These are phyloP conservation scores for Notechis scutatus DNA, from an alignment of 2,113 vertebrate species.

Conservation along the genomic window DNA sequence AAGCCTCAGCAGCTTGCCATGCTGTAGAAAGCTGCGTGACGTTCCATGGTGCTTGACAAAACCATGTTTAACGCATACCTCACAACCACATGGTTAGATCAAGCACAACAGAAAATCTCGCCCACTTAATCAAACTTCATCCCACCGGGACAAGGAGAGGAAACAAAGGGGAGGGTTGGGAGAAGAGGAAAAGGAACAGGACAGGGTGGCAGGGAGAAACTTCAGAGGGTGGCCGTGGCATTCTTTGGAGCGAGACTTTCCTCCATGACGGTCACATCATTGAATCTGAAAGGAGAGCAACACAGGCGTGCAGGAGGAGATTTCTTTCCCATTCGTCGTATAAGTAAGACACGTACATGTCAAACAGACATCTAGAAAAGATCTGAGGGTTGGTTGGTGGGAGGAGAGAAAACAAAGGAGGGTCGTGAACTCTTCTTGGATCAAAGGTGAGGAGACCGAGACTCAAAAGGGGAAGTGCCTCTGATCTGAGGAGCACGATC, in stretches of 20 bases:
- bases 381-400: slow-evolving; percentile 64
- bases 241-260: slow-evolving; percentile 68
- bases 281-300: slow-evolving; percentile 56
- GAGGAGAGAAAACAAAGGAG: slow-evolving; percentile 66
- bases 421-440: slow-evolving; percentile 65
- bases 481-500: slow-evolving; percentile 67
- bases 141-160: slow-evolving; percentile 84
- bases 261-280: slow-evolving; percentile 54
- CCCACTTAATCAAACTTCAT: slow-evolving; percentile 87
- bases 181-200: slow-evolving; percentile 65
- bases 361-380: slow-evolving; percentile 62
- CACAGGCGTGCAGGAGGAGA: slow-evolving; percentile 44
- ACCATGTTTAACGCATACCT: slow-evolving; percentile 99
- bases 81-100: slow-evolving; percentile 99
- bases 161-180: slow-evolving; percentile 63
- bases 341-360: slow-evolving; percentile 54
- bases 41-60: slow-evolving; percentile 99
- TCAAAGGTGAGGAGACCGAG: slow-evolving; percentile 62
- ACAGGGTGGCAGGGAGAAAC: slow-evolving; percentile 55
- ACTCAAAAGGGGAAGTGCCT: slow-evolving; percentile 64
- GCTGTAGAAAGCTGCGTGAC: slow-evolving; percentile 97
- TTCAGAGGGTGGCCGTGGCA: slow-evolving; percentile 65
- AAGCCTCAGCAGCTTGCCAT: slow-evolving; percentile 88
- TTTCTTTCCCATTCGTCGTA: slow-evolving; percentile 59
- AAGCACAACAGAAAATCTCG: slow-evolving; percentile 99